Conservation (phyloP, 2,888 invertebrate genomes). For the Theodoxus fluviatilis region DNA sequence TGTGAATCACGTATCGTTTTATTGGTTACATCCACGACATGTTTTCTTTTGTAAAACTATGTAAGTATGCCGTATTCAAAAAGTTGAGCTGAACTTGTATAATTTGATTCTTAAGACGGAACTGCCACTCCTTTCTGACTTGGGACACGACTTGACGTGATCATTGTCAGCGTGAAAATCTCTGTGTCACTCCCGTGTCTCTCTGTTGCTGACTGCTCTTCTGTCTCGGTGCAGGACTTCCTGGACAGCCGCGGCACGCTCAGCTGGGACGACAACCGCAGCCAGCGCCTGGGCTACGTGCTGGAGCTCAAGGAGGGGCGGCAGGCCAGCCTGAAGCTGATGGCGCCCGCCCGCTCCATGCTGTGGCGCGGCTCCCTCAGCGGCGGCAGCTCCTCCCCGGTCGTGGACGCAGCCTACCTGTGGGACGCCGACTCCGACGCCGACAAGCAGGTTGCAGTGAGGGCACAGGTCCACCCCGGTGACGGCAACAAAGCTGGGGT, state of each 20-base stretch:
- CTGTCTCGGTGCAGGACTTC: constrained; percentile 17
- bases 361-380: constrained; percentile 33
- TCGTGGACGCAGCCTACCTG: constrained; percentile 38
- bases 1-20: too few species aligned
- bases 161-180: too few species aligned
- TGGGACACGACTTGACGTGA: too few species aligned
- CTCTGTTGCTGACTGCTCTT: constrained; percentile 30
- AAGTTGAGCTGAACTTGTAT: too few species aligned
- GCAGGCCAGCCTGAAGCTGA: too few species aligned
- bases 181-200: too few species aligned
- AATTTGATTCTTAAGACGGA: too few species aligned
- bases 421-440: constrained; percentile 53
- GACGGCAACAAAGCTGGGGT: constrained; percentile 39
- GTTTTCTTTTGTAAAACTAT: too few species aligned
- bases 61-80: too few species aligned
- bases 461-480: constrained; percentile 34
- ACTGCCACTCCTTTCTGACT: too few species aligned
- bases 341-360: constrained; percentile 22
- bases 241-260: too few species aligned
- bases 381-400: constrained; percentile 35
- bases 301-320: constrained; percentile 35
- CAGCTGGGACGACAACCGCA: constrained; percentile 39
- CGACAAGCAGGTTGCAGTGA: constrained; percentile 42
- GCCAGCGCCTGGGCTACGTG: constrained; percentile 35
- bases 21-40: too few species aligned